Percentiles rank a stretch among this genome's conserved stretches.
Conservation (phyloP, 2,888 invertebrate species). For the Conchocele bisecta region DNA sequence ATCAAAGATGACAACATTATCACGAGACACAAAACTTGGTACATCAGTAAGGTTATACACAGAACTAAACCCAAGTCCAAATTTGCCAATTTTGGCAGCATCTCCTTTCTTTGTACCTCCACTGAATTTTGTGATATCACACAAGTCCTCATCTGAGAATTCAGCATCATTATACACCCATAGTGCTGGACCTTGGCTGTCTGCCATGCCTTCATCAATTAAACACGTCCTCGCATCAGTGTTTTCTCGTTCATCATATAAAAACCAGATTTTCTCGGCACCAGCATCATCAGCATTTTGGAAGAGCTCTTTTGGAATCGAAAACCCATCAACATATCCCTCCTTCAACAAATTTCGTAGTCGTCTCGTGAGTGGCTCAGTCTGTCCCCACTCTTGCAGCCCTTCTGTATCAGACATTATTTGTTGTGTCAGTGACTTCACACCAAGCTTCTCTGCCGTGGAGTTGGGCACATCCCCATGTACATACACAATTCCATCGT, state of each 20-base stretch:
- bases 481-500: constrained; percentile 61
- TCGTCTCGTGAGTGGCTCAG: constrained; percentile 71
- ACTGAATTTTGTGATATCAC: constrained; percentile 77
- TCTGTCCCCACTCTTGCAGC: constrained; percentile 71
- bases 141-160: constrained; percentile 78
- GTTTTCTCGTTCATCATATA: constrained; percentile 77
- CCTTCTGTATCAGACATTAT: constrained; percentile 63
- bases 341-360: constrained; percentile 67
- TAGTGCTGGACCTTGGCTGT: constrained; percentile 80
- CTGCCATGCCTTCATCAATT: constrained; percentile 72
- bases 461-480: constrained; percentile 62
- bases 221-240: constrained; percentile 61
- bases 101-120: constrained; percentile 76
- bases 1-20: constrained; percentile 79
- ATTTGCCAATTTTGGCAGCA: constrained; percentile 76
- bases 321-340: constrained; percentile 75
- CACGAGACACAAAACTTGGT: constrained; percentile 78
- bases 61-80: constrained; percentile 80
- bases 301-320: constrained; percentile 76
- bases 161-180: constrained; percentile 79
- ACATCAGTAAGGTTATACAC: constrained; percentile 80
- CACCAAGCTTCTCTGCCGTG: constrained; percentile 70
- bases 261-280: constrained; percentile 63
- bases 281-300: constrained; percentile 79
- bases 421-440: constrained; percentile 66